Evolutionary conservation across 2,888 invertebrate species (phyloP).

Genomic region (Drosophila pegasa): DNA sequence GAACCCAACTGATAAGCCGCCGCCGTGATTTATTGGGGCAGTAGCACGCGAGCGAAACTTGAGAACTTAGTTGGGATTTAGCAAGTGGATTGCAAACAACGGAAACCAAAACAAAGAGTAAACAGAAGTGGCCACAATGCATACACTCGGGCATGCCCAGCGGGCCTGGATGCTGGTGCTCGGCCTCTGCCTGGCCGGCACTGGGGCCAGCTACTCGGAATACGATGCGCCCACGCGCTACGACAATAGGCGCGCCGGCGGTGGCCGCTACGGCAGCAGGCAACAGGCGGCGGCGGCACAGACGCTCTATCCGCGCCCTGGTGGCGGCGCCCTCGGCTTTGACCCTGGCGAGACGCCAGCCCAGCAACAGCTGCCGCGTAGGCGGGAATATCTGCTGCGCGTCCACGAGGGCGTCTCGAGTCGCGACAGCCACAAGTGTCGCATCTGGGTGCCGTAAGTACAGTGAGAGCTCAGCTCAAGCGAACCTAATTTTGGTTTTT

Average conservation of each 20-base stretch:
- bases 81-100: slow-evolving; percentile 52
- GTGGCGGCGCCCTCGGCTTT: slow-evolving; percentile 11
- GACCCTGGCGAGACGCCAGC: slow-evolving; percentile 17
- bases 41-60: slow-evolving; percentile 38
- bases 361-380: slow-evolving; percentile 26
- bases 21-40: slow-evolving; percentile 32
- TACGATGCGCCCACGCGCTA: slow-evolving; percentile 44
- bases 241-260: slow-evolving; percentile 28
- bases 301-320: slow-evolving; percentile 40
- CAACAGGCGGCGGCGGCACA: slow-evolving; percentile 27
- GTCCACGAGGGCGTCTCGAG: slow-evolving; percentile 43
- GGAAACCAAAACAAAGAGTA: slow-evolving; percentile 2
- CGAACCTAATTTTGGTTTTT: no score
- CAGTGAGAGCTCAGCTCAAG: not conserved
- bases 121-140: slow-evolving; percentile 26
- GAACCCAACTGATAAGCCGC: slow-evolving; percentile 64
- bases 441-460: slow-evolving; percentile 83
- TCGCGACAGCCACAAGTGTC: slow-evolving; percentile 67
- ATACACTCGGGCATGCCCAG: slow-evolving; percentile 17
- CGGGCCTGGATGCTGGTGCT: slow-evolving; percentile 23
- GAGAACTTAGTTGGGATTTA: slow-evolving; percentile 59
- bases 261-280: slow-evolving; percentile 27
- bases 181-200: slow-evolving; percentile 20
- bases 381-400: slow-evolving; percentile 49
- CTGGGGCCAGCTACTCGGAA: slow-evolving; percentile 49